Evolutionary conservation across 2,113 vertebrate species (phyloP).

Genomic region (cat (Felis catus)): F.catus_Fca126_mat1.0 CM031411.1:105974501-105975000

Average conservation of each 20-base stretch:
- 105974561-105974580: constrained; percentile 12
- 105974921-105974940: not conserved
- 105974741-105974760: constrained; percentile 40
- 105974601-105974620: constrained; percentile 48
- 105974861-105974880: not conserved
- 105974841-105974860: constrained; percentile 25
- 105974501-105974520: not conserved
- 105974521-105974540: not conserved
- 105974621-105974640: not conserved
- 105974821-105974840: not conserved
- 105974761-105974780: constrained; percentile 40
- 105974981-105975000: not conserved
- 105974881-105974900: constrained; percentile 27
- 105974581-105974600: not conserved
- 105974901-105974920: not conserved
- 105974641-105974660: not conserved
- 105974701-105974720: not conserved
- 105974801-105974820: not conserved
- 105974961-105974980: constrained; percentile 1
- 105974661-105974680: not conserved
- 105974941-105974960: constrained; percentile 16
- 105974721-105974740: constrained; percentile 10
- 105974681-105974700: not conserved
- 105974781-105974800: constrained; percentile 34
- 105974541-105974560: constrained; percentile 50